A percentile compares a stretch with the other conserved stretches of the same genome.
These are phyloP conservation scores for Oryzias javanicus DNA, from an alignment of 2,113 vertebrate species.

Conservation along the genomic window DNA sequence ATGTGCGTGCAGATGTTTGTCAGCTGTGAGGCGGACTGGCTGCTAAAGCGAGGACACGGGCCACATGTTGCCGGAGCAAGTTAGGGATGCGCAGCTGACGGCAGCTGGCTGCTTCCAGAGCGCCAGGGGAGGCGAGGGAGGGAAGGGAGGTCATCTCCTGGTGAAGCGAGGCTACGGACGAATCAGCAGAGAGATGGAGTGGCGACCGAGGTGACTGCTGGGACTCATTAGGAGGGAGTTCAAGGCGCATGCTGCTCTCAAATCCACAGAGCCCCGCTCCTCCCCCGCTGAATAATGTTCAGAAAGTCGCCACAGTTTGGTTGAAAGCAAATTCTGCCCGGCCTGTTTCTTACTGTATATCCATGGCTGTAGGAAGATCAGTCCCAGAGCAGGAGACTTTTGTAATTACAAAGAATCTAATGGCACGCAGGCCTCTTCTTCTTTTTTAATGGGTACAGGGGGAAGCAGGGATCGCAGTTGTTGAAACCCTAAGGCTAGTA, in stretches of 20 bases:
- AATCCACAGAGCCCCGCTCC: constrained; percentile 43
- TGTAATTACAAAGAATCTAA: constrained; percentile 73
- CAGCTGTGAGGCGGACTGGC: constrained; percentile 36
- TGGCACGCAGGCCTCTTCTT: constrained; percentile 48
- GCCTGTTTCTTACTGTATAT: constrained; percentile 32
- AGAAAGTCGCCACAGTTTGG: constrained; percentile 43
- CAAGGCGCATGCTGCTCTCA: constrained; percentile 48
- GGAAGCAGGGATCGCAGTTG: constrained; percentile 41
- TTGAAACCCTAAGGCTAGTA: constrained; percentile 72
- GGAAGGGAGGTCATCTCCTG: constrained; percentile 45
- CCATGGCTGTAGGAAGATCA: constrained; percentile 39
- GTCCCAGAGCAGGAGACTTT: constrained; percentile 60
- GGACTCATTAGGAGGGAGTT: constrained; percentile 69
- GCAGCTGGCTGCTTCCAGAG: constrained; percentile 36
- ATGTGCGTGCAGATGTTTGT: constrained; percentile 39
- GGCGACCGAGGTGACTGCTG: constrained; percentile 53
- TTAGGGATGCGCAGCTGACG: constrained; percentile 45
- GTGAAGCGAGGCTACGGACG: constrained; percentile 60
- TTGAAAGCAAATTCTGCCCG: constrained; percentile 32
- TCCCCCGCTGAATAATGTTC: constrained; percentile 59
- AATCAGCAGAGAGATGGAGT: constrained; percentile 41
- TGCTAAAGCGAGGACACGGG: constrained; percentile 59
- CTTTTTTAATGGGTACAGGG: constrained; percentile 35
- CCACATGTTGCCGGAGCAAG: constrained; percentile 59
- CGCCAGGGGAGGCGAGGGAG: neutral